Evolutionary conservation across 2,888 invertebrate genomes (phyloP).

Genomic region (Galeruca laticollis): DNA sequence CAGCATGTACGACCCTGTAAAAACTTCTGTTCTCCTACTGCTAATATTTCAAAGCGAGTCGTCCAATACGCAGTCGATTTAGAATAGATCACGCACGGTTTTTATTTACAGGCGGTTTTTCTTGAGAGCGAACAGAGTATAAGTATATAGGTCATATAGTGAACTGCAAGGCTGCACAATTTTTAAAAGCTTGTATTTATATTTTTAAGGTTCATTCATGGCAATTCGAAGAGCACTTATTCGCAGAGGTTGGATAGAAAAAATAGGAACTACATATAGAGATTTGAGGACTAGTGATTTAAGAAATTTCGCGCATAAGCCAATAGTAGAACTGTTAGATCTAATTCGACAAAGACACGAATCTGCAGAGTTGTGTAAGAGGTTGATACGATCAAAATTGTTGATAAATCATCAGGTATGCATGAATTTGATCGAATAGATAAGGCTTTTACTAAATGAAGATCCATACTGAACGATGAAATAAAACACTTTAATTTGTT

Average conservation of each 20-base stretch:
- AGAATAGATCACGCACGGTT: too few relatives aligned
- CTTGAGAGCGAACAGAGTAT: too few relatives aligned
- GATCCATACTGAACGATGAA: too few relatives aligned
- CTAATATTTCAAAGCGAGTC: too few relatives aligned
- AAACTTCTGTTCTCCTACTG: too few relatives aligned
- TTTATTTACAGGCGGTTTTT: too few relatives aligned
- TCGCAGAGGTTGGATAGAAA: constrained; percentile 82
- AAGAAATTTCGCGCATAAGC: constrained; percentile 2
- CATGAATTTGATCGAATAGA: too few relatives aligned
- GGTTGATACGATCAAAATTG: constrained; percentile 71
- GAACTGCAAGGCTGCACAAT: neutral
- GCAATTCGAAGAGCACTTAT: constrained; percentile 72
- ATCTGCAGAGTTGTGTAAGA: constrained; percentile 55
- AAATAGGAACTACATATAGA: constrained; percentile 67
- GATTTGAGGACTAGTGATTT: neutral
- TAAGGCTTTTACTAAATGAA: too few relatives aligned
- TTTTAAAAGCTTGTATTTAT: neutral
- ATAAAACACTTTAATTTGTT: too few relatives aligned
- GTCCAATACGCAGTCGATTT: too few relatives aligned
- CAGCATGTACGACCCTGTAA: too few relatives aligned
- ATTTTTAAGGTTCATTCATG: constrained; percentile 57
- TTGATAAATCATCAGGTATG: constrained; percentile 74
- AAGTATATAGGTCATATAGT: too few relatives aligned
- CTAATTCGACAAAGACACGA: constrained; percentile 51
- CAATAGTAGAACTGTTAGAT: constrained; percentile 54